Percentiles rank a stretch among this genome's conserved stretches.
phyloP scores from a whole-genome alignment of 2,113 vertebrate species.

The Oreochromis niloticus region DNA sequence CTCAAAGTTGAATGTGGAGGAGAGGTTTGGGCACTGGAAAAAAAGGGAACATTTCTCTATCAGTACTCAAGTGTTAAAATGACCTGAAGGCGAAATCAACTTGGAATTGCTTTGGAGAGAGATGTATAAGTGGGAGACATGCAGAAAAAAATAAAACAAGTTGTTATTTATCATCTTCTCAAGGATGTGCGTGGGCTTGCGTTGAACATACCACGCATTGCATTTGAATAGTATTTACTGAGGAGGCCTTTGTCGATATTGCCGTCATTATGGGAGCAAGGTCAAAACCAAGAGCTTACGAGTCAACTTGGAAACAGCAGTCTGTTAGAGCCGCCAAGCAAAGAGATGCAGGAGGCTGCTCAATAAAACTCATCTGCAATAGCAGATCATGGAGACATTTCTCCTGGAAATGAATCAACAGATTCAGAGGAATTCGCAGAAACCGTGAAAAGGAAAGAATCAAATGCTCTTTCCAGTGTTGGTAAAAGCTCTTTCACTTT shows the following conservation, averaged over 20 bases:
- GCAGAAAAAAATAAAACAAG: background rate
- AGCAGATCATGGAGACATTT: background rate
- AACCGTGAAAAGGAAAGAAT: background rate
- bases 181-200: background rate
- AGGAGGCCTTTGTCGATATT: background rate
- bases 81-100: background rate
- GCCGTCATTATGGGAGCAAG: background rate
- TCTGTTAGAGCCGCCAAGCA: background rate
- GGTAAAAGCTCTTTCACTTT: background rate
- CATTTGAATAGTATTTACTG: background rate
- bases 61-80: background rate
- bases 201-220: background rate
- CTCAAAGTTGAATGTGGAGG: background rate
- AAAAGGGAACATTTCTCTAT: background rate
- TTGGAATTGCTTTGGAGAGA: background rate
- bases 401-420: background rate
- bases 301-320: background rate
- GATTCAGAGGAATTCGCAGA: too few relatives aligned
- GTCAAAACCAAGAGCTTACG: background rate
- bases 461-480: background rate
- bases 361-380: background rate
- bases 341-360: background rate
- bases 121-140: background rate
- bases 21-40: background rate
- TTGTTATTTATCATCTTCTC: background rate